Conservation (phyloP, 1,140 invertebrate species). For the Batillaria attramentaria region DNA sequence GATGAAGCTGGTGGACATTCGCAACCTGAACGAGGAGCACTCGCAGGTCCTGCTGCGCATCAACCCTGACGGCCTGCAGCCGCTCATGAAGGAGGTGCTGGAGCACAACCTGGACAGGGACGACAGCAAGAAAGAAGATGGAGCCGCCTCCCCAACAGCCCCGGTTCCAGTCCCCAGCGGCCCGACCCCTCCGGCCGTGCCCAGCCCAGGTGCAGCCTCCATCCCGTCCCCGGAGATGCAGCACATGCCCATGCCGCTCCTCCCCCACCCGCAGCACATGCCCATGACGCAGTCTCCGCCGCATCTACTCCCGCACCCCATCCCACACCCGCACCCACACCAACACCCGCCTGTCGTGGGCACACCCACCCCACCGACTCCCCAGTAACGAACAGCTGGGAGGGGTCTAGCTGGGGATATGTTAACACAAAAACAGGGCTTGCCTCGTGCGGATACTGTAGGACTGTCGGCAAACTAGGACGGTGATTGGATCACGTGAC, state of each 20-base stretch:
- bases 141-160: background rate
- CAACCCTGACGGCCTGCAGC: slow-evolving; percentile 71
- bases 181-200: background rate
- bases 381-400: slow-evolving; percentile 22
- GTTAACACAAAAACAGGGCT: background rate
- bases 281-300: slow-evolving; percentile 9
- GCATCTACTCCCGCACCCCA: background rate
- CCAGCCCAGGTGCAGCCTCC: slow-evolving; percentile 21
- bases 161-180: background rate
- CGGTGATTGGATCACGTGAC: background rate
- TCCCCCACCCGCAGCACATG: background rate
- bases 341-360: slow-evolving; percentile 3
- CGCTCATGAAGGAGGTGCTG: slow-evolving; percentile 72
- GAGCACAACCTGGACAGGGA: slow-evolving; percentile 65
- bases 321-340: background rate
- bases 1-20: slow-evolving; percentile 75
- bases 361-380: slow-evolving; percentile 11
- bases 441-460: background rate
- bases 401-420: background rate
- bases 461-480: background rate
- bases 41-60: slow-evolving; percentile 73
- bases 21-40: slow-evolving; percentile 75
- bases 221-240: background rate
- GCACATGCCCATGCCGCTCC: background rate
- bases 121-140: slow-evolving; percentile 6